phyloP scores from a whole-genome alignment of 2,888 invertebrate genomes.

The Ornithoptera alexandrae region DNA sequence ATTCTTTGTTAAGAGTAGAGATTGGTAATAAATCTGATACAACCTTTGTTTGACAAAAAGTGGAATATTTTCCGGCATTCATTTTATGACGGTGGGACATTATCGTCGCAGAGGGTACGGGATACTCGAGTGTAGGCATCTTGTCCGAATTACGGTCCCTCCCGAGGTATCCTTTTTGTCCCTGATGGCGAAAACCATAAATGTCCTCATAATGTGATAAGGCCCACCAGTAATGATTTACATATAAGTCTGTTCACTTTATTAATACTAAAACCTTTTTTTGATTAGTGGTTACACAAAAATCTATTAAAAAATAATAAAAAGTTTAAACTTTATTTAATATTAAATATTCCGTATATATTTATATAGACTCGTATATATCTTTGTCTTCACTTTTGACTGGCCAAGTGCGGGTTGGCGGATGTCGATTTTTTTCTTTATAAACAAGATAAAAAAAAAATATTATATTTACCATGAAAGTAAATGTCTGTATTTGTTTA shows the following conservation, averaged over 20 bases:
- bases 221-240: conserved; percentile 52
- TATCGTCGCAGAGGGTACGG: conserved; percentile 49
- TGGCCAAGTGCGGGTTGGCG: too few species aligned
- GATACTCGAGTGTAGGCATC: conserved; percentile 51
- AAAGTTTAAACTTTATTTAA: too few species aligned
- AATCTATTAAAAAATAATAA: neutral
- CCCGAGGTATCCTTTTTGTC: conserved; percentile 45
- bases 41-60: conserved; percentile 25
- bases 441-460: too few species aligned
- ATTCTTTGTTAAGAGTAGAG: neutral
- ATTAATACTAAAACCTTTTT: neutral
- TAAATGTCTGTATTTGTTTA: too few species aligned
- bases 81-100: conserved; percentile 36
- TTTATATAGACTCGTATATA: too few species aligned
- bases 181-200: conserved; percentile 52
- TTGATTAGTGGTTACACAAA: neutral
- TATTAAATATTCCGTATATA: too few species aligned
- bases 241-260: conserved; percentile 5
- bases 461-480: too few species aligned
- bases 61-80: conserved; percentile 38
- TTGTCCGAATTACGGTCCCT: conserved; percentile 48
- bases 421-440: too few species aligned
- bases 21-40: conserved; percentile 12
- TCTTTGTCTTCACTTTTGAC: too few species aligned
- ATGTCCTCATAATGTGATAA: conserved; percentile 61